These are phyloP conservation scores for Nyctereutes procyonoides DNA, from an alignment of 2,113 vertebrate genomes.

Conservation along the genomic window DNA sequence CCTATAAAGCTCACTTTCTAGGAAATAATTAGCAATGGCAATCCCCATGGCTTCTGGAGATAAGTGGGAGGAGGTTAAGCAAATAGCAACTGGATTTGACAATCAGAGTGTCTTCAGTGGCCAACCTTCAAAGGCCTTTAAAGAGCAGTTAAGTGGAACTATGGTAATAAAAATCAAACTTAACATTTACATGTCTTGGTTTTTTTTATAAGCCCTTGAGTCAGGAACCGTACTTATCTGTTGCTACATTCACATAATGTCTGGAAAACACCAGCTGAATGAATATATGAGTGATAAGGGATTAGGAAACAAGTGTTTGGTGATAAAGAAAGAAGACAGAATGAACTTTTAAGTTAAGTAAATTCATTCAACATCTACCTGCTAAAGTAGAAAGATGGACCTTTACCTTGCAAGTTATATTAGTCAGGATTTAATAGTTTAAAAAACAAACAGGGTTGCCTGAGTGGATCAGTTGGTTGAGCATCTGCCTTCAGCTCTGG, in stretches of 20 bases:
- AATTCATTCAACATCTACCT: not conserved
- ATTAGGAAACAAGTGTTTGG: not conserved
- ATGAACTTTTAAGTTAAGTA: not conserved
- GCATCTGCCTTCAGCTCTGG: no score
- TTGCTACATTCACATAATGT: not conserved
- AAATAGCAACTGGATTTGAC: not conserved
- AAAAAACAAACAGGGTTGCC: not conserved
- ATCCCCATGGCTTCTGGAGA: not conserved
- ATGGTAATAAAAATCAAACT: not conserved
- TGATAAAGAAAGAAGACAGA: not conserved
- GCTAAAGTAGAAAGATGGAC: not conserved
- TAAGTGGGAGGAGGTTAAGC: not conserved
- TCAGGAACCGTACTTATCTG: not conserved
- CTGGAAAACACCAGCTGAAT: not conserved
- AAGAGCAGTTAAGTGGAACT: not conserved
- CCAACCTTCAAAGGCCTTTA: not conserved
- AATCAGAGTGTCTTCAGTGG: not conserved
- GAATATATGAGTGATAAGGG: not conserved
- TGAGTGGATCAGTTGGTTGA: no score
- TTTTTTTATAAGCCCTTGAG: not conserved
- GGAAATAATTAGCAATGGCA: not conserved
- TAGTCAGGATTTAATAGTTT: not conserved
- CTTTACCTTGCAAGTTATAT: constrained; percentile 9
- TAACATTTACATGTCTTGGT: not conserved
- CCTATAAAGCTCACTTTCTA: not conserved